Evolutionary conservation across 2,797 vertebrate genomes (phyloP).

Genomic region (Bovichtus diacanthus): DNA sequence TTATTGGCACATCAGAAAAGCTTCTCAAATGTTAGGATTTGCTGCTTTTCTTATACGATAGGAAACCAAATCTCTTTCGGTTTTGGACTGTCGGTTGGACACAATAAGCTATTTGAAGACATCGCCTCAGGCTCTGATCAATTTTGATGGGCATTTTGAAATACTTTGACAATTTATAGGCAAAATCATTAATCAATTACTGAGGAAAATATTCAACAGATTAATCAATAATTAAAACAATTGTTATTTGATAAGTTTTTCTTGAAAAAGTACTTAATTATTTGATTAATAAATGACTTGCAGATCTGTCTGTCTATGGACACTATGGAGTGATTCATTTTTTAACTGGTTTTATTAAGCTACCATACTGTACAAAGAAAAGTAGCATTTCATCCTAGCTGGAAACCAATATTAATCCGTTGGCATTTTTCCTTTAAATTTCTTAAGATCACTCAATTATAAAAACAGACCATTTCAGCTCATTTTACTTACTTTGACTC

Average conservation of each 20-base stretch:
- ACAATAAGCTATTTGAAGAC: neutral
- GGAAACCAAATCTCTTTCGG: neutral
- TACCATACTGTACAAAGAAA: too few relatives aligned
- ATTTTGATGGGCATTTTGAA: neutral
- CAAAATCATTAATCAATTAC: neutral
- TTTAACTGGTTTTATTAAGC: neutral
- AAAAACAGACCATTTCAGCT: neutral
- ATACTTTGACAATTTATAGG: neutral
- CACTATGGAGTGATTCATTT: neutral
- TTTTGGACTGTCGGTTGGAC: neutral
- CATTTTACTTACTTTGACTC: slow-evolving; percentile 56
- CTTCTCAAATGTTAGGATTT: neutral
- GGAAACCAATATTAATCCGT: too few relatives aligned
- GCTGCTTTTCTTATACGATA: neutral
- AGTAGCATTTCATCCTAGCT: too few relatives aligned
- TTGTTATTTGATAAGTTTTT: neutral
- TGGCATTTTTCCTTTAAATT: too few relatives aligned
- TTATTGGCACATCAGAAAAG: neutral
- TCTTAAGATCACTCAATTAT: too few relatives aligned
- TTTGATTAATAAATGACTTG: neutral
- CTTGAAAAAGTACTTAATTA: neutral
- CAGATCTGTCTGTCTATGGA: neutral
- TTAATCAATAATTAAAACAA: neutral
- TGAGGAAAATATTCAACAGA: neutral
- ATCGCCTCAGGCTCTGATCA: neutral